Conservation (phyloP, 2,113 vertebrate genomes). For the Odontophorus gujanensis region DNA sequence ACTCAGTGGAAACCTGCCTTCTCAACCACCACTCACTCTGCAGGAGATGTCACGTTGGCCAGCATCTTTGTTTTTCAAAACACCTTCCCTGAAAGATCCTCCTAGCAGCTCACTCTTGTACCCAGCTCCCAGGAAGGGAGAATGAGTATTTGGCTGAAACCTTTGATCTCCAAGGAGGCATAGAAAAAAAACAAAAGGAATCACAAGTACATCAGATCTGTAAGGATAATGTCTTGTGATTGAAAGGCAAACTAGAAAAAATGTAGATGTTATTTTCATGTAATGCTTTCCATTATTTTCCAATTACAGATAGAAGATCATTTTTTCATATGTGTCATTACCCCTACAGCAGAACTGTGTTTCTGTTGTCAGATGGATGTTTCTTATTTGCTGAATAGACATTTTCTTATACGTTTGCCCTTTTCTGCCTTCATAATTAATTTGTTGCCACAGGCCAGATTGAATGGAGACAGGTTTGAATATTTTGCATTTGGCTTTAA, state of each 20-base stretch:
- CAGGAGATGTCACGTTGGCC: neutral
- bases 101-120: neutral
- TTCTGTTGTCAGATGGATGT: neutral
- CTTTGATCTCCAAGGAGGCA: accelerated
- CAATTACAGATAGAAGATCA: neutral
- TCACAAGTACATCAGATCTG: neutral
- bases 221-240: neutral
- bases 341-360: neutral
- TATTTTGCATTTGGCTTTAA: neutral
- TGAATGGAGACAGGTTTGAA: neutral
- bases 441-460: neutral
- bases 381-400: neutral
- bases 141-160: neutral
- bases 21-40: neutral
- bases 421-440: neutral
- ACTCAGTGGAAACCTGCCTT: neutral
- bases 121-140: neutral
- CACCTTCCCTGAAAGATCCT: neutral
- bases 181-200: neutral
- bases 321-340: neutral
- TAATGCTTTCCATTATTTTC: neutral
- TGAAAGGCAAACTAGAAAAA: neutral
- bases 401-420: neutral
- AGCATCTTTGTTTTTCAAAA: neutral
- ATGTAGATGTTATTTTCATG: neutral